These are phyloP conservation scores for Dyspetes luteomarginatus DNA, from an alignment of 2,888 invertebrate species.

Conservation along the genomic window DNA sequence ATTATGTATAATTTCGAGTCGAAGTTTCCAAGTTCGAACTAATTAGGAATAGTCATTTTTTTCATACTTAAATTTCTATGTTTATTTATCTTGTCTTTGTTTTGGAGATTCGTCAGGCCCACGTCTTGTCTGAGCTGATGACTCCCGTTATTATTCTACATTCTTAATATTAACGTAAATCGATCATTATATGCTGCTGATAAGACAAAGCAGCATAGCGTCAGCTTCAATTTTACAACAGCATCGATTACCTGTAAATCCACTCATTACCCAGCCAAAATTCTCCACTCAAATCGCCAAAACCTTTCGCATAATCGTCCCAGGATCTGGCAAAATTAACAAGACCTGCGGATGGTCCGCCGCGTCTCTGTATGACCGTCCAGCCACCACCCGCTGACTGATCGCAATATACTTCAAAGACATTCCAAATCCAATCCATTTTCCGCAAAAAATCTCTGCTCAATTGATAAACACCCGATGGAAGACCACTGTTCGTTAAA, in stretches of 20 bases:
- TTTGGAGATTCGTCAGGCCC: neutral
- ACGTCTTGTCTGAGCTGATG: too few relatives aligned
- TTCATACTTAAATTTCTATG: too few relatives aligned
- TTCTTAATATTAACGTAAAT: too few relatives aligned
- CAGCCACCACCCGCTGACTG: slow-evolving; percentile 84
- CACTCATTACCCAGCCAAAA: slow-evolving; percentile 87
- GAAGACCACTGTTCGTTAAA: neutral
- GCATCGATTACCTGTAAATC: slow-evolving; percentile 79
- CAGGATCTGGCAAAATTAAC: slow-evolving; percentile 85
- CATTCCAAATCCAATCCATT: slow-evolving; percentile 74
- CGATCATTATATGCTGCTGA: too few relatives aligned
- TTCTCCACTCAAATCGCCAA: slow-evolving; percentile 84
- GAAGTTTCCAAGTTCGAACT: too few relatives aligned
- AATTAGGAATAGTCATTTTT: too few relatives aligned
- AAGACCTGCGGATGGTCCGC: slow-evolving; percentile 78
- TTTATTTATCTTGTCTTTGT: too few relatives aligned
- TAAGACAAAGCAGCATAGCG: too few relatives aligned
- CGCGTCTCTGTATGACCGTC: slow-evolving; percentile 85
- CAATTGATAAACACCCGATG: neutral
- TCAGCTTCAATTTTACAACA: neutral
- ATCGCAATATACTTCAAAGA: slow-evolving; percentile 84
- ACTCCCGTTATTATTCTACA: too few relatives aligned
- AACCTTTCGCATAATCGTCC: slow-evolving; percentile 86
- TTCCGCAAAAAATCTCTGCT: neutral
- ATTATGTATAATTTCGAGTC: neutral